Conservation (phyloP, 92 coral and sea anemone genomes). For the Porites evermanni region DNA sequence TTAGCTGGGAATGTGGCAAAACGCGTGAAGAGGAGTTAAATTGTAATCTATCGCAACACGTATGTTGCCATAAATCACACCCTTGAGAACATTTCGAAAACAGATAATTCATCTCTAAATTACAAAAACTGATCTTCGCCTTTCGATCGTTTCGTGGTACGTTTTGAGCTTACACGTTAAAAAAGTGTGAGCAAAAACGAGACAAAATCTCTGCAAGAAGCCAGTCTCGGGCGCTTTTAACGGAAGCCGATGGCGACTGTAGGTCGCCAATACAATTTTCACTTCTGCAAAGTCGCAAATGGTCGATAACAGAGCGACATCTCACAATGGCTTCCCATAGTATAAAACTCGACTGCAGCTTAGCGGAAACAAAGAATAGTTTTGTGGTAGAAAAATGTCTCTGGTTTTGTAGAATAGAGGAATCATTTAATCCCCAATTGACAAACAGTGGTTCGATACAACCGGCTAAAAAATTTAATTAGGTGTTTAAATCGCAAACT, state of each 20-base stretch:
- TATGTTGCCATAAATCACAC: conserved; percentile 9
- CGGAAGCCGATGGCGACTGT: conserved; percentile 74
- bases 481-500: conserved; percentile 35
- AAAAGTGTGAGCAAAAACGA: conserved; percentile 21
- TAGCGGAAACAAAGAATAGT: conserved; percentile 22
- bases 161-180: background rate
- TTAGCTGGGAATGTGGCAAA: conserved; percentile 40
- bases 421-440: conserved; percentile 34
- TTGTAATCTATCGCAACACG: conserved; percentile 39
- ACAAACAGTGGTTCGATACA: conserved; percentile 44
- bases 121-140: background rate
- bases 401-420: conserved; percentile 18
- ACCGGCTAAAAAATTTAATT: conserved; percentile 44
- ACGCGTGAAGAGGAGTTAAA: conserved; percentile 15
- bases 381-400: conserved; percentile 44
- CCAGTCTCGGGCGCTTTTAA: conserved; percentile 42
- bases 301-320: conserved; percentile 32
- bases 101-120: conserved; percentile 9
- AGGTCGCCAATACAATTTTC: conserved; percentile 57
- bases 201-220: conserved; percentile 53
- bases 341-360: conserved; percentile 6
- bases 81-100: background rate
- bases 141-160: background rate
- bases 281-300: conserved; percentile 11
- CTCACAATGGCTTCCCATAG: conserved; percentile 30